These are phyloP conservation scores for Pyrgus malvae DNA, from an alignment of 2,888 invertebrate species.

Conservation along the genomic window DNA sequence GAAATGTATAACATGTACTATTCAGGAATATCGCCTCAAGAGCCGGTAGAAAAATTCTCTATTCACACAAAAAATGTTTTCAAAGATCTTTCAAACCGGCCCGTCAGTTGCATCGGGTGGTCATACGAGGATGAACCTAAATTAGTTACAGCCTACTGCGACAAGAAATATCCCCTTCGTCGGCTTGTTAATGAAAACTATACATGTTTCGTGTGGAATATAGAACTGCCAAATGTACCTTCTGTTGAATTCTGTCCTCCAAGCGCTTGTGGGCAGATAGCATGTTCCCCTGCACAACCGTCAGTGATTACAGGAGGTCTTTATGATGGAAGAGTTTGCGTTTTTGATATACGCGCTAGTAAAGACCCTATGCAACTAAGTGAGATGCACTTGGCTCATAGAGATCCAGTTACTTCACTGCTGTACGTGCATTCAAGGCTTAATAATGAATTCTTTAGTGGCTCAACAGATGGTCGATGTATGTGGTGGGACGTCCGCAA, in stretches of 20 bases:
- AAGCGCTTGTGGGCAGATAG: conserved; percentile 51
- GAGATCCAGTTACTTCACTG: conserved; percentile 78
- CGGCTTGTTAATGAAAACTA: conserved; percentile 54
- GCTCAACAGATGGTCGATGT: conserved; percentile 83
- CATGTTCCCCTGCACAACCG: conserved; percentile 46
- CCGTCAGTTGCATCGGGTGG: conserved; percentile 84
- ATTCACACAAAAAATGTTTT: conserved; percentile 84
- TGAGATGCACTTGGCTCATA: conserved; percentile 54
- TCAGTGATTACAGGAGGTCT: conserved; percentile 50
- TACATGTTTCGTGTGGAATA: conserved; percentile 84
- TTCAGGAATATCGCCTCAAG: conserved; percentile 67
- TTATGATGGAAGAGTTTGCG: conserved; percentile 54
- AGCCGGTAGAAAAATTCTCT: conserved; percentile 70
- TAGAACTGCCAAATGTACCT: conserved; percentile 59
- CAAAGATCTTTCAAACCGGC: conserved; percentile 73
- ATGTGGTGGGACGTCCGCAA: conserved; percentile 86
- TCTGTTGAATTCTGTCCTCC: conserved; percentile 43
- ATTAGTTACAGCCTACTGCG: conserved; percentile 83
- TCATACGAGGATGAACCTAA: conserved; percentile 83
- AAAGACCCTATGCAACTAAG: conserved; percentile 86
- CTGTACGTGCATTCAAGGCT: conserved; percentile 81
- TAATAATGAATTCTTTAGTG: conserved; percentile 82
- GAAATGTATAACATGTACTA: conserved; percentile 89
- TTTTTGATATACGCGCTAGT: conserved; percentile 89
- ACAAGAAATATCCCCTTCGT: conserved; percentile 45